A percentile compares a stretch with the other conserved stretches of the same genome.
These are phyloP conservation scores for Ophion ventricosus DNA, from an alignment of 2,888 invertebrate genomes.

Conservation along the genomic window DNA sequence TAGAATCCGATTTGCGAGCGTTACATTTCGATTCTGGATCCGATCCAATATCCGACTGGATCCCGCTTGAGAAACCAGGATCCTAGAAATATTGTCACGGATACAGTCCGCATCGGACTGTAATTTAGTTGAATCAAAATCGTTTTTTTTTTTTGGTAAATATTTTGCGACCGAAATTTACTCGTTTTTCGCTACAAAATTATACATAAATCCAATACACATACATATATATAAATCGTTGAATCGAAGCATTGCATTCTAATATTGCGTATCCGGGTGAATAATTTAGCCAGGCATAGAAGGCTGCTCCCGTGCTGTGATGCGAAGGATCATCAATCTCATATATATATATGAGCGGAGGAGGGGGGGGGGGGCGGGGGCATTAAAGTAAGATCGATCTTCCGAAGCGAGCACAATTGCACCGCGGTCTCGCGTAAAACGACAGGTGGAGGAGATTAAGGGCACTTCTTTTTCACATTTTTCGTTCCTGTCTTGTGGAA, in stretches of 20 bases:
- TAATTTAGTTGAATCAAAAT: too few species aligned
- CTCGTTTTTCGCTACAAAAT: too few species aligned
- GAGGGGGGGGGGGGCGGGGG: background rate
- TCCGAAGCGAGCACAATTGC: slow-evolving; percentile 24
- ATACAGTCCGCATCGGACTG: too few species aligned
- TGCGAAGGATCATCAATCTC: slow-evolving; percentile 58
- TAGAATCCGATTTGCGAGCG: too few species aligned
- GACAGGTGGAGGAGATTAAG: slow-evolving; percentile 49
- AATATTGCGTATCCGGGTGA: background rate
- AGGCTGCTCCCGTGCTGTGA: slow-evolving; percentile 25
- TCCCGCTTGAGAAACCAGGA: too few species aligned
- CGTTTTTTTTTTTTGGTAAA: too few species aligned
- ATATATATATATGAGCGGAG: too few species aligned
- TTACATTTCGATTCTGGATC: too few species aligned
- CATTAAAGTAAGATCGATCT: slow-evolving; percentile 64
- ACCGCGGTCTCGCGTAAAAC: slow-evolving; percentile 25
- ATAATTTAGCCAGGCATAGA: slow-evolving; percentile 5
- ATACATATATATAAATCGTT: background rate
- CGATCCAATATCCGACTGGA: too few species aligned
- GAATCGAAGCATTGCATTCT: background rate
- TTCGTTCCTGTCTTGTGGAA: slow-evolving; percentile 25
- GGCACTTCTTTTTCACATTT: slow-evolving; percentile 28
- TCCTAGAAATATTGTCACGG: too few species aligned
- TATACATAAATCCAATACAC: too few species aligned
- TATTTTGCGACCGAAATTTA: too few species aligned